These are phyloP conservation scores for Leucopsar rothschildi DNA, from an alignment of 2,113 vertebrate genomes.

Conservation along the genomic window DNA sequence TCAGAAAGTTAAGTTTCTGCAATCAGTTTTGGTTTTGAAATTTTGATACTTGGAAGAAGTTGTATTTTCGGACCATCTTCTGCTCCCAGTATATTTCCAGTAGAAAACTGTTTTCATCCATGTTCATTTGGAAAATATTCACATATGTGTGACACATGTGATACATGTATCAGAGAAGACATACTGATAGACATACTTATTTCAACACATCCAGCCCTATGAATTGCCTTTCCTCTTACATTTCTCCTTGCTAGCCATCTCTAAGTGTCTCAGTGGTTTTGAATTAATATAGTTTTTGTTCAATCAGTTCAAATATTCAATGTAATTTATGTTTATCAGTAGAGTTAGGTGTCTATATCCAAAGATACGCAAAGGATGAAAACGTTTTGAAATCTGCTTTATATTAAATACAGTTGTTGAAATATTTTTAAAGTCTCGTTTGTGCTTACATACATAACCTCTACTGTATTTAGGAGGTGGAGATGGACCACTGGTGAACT, in stretches of 20 bases:
- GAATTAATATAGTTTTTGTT: neutral
- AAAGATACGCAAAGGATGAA: neutral
- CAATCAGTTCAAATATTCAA: neutral
- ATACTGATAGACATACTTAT: neutral
- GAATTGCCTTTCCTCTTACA: neutral
- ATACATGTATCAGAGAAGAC: neutral
- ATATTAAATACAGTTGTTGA: neutral
- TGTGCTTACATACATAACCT: neutral
- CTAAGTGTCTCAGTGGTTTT: neutral
- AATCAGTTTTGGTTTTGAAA: neutral
- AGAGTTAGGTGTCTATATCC: neutral
- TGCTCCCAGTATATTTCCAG: neutral
- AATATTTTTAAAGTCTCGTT: neutral
- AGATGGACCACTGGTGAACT: neutral
- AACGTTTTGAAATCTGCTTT: neutral
- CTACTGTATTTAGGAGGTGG: neutral
- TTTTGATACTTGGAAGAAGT: neutral
- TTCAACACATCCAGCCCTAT: neutral
- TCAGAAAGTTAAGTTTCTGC: neutral
- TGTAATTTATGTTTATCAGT: fast-evolving
- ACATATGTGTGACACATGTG: neutral
- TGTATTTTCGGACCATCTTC: neutral
- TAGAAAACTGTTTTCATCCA: neutral
- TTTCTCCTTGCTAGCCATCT: neutral
- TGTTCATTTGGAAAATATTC: neutral